Percentiles rank a stretch among this genome's conserved stretches.
phyloP scores from a whole-genome alignment of 2,113 vertebrate genomes.

The Callospermophilus lateralis region DNA sequence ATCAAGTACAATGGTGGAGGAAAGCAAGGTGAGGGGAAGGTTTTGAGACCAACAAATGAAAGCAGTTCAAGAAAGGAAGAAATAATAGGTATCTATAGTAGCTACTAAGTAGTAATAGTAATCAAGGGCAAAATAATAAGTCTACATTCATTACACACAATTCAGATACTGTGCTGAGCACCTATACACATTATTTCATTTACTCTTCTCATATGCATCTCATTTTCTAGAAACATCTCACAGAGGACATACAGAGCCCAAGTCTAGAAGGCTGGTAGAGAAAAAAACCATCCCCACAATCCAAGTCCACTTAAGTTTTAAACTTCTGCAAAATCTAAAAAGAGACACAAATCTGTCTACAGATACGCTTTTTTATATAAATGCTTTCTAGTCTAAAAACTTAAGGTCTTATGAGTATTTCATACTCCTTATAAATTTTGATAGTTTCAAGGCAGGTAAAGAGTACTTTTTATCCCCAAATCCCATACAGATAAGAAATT shows the following conservation, averaged over 20 bases:
- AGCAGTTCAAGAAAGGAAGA: background rate
- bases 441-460: background rate
- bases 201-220: background rate
- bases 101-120: background rate
- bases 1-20: background rate
- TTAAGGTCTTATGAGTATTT: background rate
- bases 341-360: background rate
- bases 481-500: background rate
- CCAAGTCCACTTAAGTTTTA: background rate
- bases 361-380: background rate
- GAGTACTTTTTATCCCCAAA: background rate
- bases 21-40: background rate
- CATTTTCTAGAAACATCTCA: background rate
- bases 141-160: fast-evolving
- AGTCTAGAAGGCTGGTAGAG: background rate
- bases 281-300: background rate
- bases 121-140: background rate
- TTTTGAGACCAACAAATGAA: background rate
- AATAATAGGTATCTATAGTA: background rate
- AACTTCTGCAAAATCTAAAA: background rate
- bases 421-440: background rate
- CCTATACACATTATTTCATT: fast-evolving
- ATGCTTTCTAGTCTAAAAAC: background rate
- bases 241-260: background rate
- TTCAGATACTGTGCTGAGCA: background rate